Percentiles rank a stretch among this genome's conserved stretches.
Conservation (phyloP, 2,113 vertebrate genomes). For the Clarias batrachus region DNA sequence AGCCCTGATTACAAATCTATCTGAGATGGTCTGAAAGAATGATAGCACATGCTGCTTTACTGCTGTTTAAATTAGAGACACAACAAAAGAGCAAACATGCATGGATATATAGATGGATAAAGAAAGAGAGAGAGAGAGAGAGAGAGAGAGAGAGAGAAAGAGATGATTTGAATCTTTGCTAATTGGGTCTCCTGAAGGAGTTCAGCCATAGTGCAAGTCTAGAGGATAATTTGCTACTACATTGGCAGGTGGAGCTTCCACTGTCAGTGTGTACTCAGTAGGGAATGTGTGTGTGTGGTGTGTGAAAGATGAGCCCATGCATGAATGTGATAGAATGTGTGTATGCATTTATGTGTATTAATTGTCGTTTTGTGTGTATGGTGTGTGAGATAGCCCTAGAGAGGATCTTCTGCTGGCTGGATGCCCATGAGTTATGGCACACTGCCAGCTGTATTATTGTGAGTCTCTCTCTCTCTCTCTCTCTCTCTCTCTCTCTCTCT, state of each 20-base stretch:
- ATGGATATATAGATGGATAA: neutral
- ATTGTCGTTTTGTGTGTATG: constrained; percentile 24
- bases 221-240: constrained; percentile 73
- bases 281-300: constrained; percentile 51
- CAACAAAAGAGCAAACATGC: neutral
- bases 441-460: constrained; percentile 66
- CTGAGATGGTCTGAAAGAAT: neutral
- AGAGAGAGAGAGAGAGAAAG: constrained; percentile 52
- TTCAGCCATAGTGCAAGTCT: constrained; percentile 66
- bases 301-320: constrained; percentile 26
- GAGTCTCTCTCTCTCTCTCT: constrained; percentile 15
- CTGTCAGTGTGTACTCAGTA: constrained; percentile 68
- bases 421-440: constrained; percentile 59
- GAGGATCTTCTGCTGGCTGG: constrained; percentile 60
- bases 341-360: constrained; percentile 30
- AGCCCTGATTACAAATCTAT: neutral
- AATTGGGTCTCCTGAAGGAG: constrained; percentile 69
- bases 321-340: constrained; percentile 46
- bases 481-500: constrained; percentile 46
- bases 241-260: constrained; percentile 73
- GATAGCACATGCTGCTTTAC: neutral
- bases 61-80: neutral
- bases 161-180: constrained; percentile 65
- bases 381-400: constrained; percentile 47
- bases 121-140: constrained; percentile 57